Evolutionary conservation across 2,888 invertebrate species (phyloP), one percentile per base, ranked within the genome.

Genomic region (Amblyteles armatorius): DNA sequence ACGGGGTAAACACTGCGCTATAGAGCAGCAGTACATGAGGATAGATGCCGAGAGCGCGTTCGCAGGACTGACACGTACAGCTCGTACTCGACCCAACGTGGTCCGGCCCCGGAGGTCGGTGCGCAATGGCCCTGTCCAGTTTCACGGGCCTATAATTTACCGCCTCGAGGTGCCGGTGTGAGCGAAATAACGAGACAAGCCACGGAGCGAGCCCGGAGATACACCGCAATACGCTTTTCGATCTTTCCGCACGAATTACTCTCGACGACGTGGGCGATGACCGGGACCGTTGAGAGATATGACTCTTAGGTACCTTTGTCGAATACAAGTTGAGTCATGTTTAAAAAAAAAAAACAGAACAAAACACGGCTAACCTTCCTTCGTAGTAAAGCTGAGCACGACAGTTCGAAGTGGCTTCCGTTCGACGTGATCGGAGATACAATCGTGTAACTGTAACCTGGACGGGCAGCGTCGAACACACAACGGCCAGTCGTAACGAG

Each of bases 121-220:
- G 77, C 74, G 65, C 79, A 84, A 87, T 88, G 89, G 87, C 84
- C 91, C 89, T 90, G 90, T 89, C 89, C 89, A 90, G 90, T 90
- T 89, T 88, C 84, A 84, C 88, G 87, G 90, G 87, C 85, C 89
- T 90, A 86, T 89, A 90, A 90, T 90, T 89, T 88, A 86, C 85
- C 84, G 84, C 81, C 87, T 81, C 74, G 86, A 86, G 83, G 81
- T 84, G 85, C 82, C 81, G 67, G 60, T 52, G 83, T 85, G 83
- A 69, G 79, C 86, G 86, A 87, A 86, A 88, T 84, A 88, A 88
- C 87, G 86, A 86, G 88, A 87, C 77, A 44, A 67, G 74, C 63
- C 79, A 68, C 63, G 22, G 16, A 60, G 3, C 22, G 60, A 22
- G 29, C 16, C n/a, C 7, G 44, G 52, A 63, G 74, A 83, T 74